These are phyloP conservation scores for Dolichallabes microphthalmus DNA, from an alignment of 2,113 vertebrate genomes.

Conservation along the genomic window DNA sequence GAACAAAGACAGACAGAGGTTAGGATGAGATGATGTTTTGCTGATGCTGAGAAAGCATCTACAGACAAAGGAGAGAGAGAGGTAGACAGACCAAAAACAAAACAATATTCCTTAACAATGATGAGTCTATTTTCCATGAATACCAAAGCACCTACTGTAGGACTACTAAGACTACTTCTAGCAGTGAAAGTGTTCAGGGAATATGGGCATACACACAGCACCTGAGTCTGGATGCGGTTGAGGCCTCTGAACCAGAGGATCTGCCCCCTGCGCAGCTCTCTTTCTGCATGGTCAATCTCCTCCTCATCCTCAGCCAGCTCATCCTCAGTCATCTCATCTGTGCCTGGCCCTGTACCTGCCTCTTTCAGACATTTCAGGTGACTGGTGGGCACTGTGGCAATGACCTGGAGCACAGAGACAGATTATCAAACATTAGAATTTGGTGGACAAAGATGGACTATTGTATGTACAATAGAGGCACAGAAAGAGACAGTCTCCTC, in stretches of 20 bases:
- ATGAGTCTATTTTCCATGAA: constrained; percentile 26
- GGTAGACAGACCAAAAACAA: constrained; percentile 29
- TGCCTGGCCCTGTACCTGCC: constrained; percentile 80
- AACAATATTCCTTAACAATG: constrained; percentile 38
- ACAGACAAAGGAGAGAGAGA: constrained; percentile 4
- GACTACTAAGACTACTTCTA: constrained; percentile 33
- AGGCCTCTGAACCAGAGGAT: constrained; percentile 93
- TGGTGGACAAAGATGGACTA: background rate
- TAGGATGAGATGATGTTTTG: constrained; percentile 23
- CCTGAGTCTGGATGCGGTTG: constrained; percentile 92
- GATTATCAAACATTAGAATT: background rate
- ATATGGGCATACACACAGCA: constrained; percentile 61
- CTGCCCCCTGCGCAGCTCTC: constrained; percentile 86
- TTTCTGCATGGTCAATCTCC: constrained; percentile 88
- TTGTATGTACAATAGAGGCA: background rate
- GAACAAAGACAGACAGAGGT: constrained; percentile 21
- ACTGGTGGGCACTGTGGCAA: constrained; percentile 83
- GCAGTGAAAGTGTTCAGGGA: background rate
- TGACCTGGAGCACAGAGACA: constrained; percentile 71
- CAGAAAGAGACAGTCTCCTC: too few species aligned
- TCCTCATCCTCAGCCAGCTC: constrained; percentile 87
- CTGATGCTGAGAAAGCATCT: constrained; percentile 24
- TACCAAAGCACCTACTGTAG: background rate
- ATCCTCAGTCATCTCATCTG: constrained; percentile 82
- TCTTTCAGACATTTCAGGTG: constrained; percentile 87